Evolutionary conservation across 2,888 invertebrate species (phyloP).

Genomic region (Limenitis camilla): DNA sequence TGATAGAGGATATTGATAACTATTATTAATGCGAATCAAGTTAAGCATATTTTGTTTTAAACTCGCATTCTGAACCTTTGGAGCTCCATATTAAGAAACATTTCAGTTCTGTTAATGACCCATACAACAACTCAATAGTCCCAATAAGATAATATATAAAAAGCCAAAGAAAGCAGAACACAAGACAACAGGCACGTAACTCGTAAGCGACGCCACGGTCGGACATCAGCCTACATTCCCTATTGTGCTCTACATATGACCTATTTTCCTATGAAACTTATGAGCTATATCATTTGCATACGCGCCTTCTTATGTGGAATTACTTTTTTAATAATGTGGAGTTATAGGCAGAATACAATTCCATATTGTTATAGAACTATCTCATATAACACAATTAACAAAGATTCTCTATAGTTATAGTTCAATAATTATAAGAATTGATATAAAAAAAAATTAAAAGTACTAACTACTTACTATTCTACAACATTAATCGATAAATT

Average conservation of each 20-base stretch:
- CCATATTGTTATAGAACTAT: background rate
- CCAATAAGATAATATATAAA: no score
- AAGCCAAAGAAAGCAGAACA: constrained; percentile 3
- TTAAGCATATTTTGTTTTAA: no score
- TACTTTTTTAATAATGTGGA: constrained; percentile 17
- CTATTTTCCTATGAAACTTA: constrained; percentile 43
- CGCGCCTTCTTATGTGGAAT: constrained; percentile 18
- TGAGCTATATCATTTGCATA: constrained; percentile 20
- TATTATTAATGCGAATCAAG: no score
- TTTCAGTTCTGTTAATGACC: no score
- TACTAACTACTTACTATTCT: background rate
- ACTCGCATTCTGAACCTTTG: no score
- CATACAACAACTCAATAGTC: background rate
- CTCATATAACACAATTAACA: background rate
- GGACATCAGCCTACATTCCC: constrained; percentile 31
- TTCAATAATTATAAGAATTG: no score
- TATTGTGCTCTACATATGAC: constrained; percentile 54
- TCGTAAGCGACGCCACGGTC: constrained; percentile 15
- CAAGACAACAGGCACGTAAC: constrained; percentile 6
- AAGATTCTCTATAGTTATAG: no score
- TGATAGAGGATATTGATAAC: no score
- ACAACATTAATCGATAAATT: background rate
- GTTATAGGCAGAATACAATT: background rate
- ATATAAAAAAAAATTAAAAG: background rate
- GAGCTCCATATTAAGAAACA: no score